These are phyloP conservation scores for Diphyllodes magnificus DNA, from an alignment of 2,113 vertebrate species.

Conservation along the genomic window DNA sequence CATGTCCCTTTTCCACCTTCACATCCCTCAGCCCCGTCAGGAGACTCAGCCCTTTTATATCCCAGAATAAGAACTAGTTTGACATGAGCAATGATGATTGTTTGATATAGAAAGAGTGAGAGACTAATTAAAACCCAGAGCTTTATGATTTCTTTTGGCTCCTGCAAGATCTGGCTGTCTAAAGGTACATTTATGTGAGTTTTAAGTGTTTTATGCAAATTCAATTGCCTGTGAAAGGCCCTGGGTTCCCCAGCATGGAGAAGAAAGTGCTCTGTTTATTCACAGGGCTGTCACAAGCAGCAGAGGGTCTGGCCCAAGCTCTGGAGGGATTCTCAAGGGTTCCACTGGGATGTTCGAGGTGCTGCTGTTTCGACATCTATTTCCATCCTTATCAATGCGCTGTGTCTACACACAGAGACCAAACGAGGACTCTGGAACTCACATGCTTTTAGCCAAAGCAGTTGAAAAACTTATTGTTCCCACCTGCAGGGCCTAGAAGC, in stretches of 20 bases:
- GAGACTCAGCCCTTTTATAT: neutral
- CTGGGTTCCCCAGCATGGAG: neutral
- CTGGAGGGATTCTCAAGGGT: neutral
- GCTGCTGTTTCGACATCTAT: neutral
- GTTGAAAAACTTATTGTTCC: neutral
- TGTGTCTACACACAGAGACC: neutral
- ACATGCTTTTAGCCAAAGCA: neutral
- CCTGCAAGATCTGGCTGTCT: slow-evolving; percentile 25
- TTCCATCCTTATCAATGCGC: neutral
- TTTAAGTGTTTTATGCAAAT: slow-evolving; percentile 25
- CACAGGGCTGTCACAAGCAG: neutral
- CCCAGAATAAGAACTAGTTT: neutral
- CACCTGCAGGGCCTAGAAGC: neutral
- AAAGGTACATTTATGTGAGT: neutral
- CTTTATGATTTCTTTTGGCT: neutral
- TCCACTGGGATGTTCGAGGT: neutral
- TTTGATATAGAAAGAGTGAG: slow-evolving; percentile 4
- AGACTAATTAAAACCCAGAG: slow-evolving; percentile 26
- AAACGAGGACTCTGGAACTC: neutral
- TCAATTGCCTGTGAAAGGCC: neutral
- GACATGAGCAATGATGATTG: neutral
- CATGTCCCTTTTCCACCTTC: neutral
- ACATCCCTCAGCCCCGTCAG: neutral
- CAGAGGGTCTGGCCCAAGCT: neutral
- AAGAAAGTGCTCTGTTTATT: neutral